Base-by-base conservation (phyloP, 1,140 invertebrate genomes). In the Drosophila novamexicana region DNA sequence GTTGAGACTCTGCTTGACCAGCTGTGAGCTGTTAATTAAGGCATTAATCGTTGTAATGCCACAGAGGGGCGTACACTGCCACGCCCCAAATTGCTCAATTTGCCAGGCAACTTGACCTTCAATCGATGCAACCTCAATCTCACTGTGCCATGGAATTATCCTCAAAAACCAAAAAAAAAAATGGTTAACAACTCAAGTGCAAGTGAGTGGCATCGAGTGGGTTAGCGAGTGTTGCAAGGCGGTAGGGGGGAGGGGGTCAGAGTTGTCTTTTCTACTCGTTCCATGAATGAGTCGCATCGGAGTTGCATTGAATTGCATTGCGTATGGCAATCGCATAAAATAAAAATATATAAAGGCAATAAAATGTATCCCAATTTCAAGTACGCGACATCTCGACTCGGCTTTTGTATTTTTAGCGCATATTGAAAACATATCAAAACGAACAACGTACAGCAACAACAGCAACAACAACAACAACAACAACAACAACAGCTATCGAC, bases 291-390 rank as follows among this genome's bases (percentile, higher is more conserved):
- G 68, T 49, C 22, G 59, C 10, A n/a, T 37, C 57, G 37, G 7
- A 49, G 34, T 36, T 39, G 66, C 52, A 69, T 69, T 57, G 74
- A 50, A 44, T 76, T 72, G 63, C 59, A 64, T 71, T 73, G 59
- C 59, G 63, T 54, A 61, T 57, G 53, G 64, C 57, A 74, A 73
- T 62, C 57, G 56, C 53, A 72, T 76, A 66, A 57, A 67, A 40
- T 47, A 57, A 54, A 49, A 45, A 68, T 37, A 56, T 63, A 59
- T 59, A 77, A 81, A 85, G 70, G 78, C 79, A 76, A 78, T 82
- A 86, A 90, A 90, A 84, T 84, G 84, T 78, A 88, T 88, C 84
- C 84, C 84, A 88, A 72, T 75, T 81, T 89, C 84, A 88, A 88
- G 84, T 88, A 88, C 84, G 74, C 74, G 61, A 78, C 75, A 65